Percentiles rank a stretch among this genome's conserved stretches.
phyloP scores from a whole-genome alignment of 1,140 invertebrate genomes.

The Arion vulgaris region DNA sequence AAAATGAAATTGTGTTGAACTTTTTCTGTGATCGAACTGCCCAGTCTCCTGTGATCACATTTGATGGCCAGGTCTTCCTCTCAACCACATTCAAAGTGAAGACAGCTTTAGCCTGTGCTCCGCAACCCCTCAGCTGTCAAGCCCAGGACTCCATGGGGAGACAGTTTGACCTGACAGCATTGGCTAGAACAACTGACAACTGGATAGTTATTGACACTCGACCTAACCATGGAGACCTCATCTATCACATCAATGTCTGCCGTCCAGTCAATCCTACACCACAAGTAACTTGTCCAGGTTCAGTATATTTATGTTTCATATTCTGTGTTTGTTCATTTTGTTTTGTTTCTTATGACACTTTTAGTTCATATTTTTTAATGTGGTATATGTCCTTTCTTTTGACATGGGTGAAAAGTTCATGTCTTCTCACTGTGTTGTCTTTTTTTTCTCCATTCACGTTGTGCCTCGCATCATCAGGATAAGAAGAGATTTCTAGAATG shows the following conservation, averaged over 20 bases:
- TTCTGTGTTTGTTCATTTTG: background rate
- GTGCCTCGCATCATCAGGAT: no score
- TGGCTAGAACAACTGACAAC: conserved; percentile 48
- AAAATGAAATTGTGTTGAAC: conserved; percentile 11
- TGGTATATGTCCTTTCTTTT: no score
- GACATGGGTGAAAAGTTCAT: no score
- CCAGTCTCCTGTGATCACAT: conserved; percentile 11
- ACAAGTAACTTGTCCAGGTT: conserved; percentile 61
- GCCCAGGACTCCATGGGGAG: conserved; percentile 56
- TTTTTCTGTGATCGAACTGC: conserved; percentile 32
- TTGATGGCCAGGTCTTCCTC: conserved; percentile 43
- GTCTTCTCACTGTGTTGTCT: no score
- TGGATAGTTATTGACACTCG: conserved; percentile 56
- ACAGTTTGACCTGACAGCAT: conserved; percentile 59
- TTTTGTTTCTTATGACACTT: background rate
- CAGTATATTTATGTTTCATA: background rate
- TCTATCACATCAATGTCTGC: conserved; percentile 67
- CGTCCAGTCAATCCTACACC: conserved; percentile 55
- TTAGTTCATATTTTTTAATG: background rate
- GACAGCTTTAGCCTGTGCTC: conserved; percentile 61
- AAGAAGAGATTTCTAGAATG: no score
- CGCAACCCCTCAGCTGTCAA: conserved; percentile 60
- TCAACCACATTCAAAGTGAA: conserved; percentile 52
- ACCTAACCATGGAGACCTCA: conserved; percentile 39
- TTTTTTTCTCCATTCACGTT: no score